These are phyloP conservation scores for Pentalonia nigronervosa DNA, from an alignment of 1,140 invertebrate genomes.

Conservation along the genomic window DNA sequence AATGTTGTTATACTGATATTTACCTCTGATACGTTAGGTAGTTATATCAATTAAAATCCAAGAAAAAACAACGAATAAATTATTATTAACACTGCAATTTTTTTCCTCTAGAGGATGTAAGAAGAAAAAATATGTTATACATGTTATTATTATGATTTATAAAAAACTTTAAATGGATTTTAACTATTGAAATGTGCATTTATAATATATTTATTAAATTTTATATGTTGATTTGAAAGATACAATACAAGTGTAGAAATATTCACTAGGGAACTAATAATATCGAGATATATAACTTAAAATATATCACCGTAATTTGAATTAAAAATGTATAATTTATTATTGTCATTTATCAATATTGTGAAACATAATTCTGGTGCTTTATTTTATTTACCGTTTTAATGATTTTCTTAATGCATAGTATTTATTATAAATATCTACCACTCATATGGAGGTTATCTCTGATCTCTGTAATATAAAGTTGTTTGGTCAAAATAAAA, in stretches of 20 bases:
- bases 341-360: neutral
- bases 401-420: neutral
- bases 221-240: neutral
- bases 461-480: neutral
- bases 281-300: neutral
- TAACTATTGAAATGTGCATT: neutral
- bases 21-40: neutral
- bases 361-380: neutral
- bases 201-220: neutral
- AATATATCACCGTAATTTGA: neutral
- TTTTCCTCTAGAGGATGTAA: neutral
- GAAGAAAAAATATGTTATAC: too few relatives aligned
- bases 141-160: too few relatives aligned
- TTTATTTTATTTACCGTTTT: too few relatives aligned
- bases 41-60: neutral
- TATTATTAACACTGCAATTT: neutral
- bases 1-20: neutral
- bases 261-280: neutral
- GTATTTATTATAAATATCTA: neutral
- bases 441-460: neutral
- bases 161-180: neutral
- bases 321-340: neutral
- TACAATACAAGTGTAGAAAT: neutral
- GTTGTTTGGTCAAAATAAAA: neutral
- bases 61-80: neutral